phyloP scores from a whole-genome alignment of 2,797 vertebrate genomes.

The Chaetodon trifasciatus region DNA sequence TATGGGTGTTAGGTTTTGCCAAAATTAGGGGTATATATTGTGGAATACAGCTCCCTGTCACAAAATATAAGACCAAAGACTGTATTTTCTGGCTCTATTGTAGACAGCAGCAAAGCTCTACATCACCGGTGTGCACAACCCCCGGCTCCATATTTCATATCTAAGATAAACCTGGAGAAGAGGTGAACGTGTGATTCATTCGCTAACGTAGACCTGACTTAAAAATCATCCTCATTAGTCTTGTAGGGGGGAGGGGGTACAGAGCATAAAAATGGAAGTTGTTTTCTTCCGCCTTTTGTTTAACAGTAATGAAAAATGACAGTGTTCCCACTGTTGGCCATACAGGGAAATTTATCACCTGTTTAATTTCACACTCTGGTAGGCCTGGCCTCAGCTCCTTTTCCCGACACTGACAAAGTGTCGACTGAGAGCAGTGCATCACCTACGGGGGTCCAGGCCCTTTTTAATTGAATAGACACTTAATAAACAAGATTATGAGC shows the following conservation, averaged over 20 bases:
- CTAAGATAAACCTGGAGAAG: conserved; percentile 63
- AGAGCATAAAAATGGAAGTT: conserved; percentile 78
- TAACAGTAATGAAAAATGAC: conserved; percentile 88
- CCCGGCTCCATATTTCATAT: conserved; percentile 55
- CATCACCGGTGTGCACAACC: conserved; percentile 42
- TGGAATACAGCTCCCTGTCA: conserved; percentile 45
- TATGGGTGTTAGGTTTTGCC: conserved; percentile 39
- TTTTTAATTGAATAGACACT: conserved; percentile 83
- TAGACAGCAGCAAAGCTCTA: conserved; percentile 54
- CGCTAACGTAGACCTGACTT: conserved; percentile 73
- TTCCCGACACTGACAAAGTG: conserved; percentile 84
- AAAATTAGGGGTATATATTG: conserved; percentile 54
- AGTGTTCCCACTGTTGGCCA: conserved; percentile 77
- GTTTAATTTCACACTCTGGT: conserved; percentile 90
- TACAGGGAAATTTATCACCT: conserved; percentile 85
- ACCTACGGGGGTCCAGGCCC: conserved; percentile 64
- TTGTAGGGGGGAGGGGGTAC: conserved; percentile 49
- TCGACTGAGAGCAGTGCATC: conserved; percentile 77
- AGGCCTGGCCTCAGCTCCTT: conserved; percentile 81
- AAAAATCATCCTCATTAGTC: conserved; percentile 86
- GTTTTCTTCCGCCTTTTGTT: conserved; percentile 84
- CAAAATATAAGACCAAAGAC: conserved; percentile 30
- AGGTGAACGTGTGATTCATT: conserved; percentile 78
- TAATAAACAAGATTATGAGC: conserved; percentile 83
- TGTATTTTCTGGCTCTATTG: conserved; percentile 50